Evolutionary conservation across 2,113 vertebrate species (phyloP).

Genomic region (Pungitius pungitius): DNA sequence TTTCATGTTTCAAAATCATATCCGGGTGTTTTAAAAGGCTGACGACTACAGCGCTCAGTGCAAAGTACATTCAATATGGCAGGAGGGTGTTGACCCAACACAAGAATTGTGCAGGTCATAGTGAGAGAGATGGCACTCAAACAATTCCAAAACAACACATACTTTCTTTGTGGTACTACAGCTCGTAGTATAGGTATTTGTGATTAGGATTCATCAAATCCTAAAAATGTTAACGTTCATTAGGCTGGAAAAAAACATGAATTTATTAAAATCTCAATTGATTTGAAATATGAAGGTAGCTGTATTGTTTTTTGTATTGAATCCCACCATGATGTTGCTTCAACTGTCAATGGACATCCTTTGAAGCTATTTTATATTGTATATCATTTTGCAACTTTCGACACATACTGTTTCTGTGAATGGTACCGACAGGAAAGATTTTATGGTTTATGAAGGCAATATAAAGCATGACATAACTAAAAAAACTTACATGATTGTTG

Average conservation of each 20-base stretch:
- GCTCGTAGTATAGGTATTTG: too few species aligned
- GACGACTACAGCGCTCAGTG: background rate
- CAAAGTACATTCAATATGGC: background rate
- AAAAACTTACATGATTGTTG: constrained; percentile 35
- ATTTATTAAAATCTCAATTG: too few species aligned
- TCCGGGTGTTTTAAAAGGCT: background rate
- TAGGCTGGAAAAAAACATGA: too few species aligned
- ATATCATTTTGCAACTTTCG: background rate
- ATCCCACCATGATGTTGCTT: too few species aligned
- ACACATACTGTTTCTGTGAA: background rate
- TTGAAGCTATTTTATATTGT: too few species aligned
- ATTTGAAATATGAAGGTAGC: too few species aligned
- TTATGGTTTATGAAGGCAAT: background rate
- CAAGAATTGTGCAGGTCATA: background rate
- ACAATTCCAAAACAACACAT: background rate
- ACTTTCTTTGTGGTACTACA: too few species aligned
- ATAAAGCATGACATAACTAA: constrained; percentile 6
- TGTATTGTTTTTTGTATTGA: too few species aligned
- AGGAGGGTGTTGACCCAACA: background rate
- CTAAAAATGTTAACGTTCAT: background rate
- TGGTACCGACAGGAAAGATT: constrained; percentile 4
- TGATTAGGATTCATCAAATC: background rate
- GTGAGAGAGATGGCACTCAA: background rate
- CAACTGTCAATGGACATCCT: too few species aligned
- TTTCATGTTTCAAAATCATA: background rate